Conservation (phyloP, 1,140 invertebrate species). For the Drosophila sturtevanti region DNA sequence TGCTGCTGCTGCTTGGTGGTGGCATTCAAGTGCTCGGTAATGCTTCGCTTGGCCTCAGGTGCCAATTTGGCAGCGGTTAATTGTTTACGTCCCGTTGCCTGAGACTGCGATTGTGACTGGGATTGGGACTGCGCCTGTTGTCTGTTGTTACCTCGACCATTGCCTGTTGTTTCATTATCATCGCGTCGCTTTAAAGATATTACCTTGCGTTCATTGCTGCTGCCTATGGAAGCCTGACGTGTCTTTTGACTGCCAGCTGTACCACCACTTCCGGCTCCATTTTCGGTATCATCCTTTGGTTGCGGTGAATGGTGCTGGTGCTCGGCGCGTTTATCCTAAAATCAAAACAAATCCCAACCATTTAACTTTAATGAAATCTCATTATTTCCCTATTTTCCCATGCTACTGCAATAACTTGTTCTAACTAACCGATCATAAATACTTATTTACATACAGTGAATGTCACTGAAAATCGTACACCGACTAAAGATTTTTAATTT, state of each 20-base stretch:
- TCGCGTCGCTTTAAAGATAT: slow-evolving; percentile 79
- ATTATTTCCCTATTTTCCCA: background rate
- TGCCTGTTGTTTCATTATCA: slow-evolving; percentile 44
- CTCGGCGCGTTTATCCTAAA: slow-evolving; percentile 70
- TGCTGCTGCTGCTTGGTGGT: slow-evolving; percentile 55
- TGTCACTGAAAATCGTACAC: too few species aligned
- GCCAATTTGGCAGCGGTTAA: slow-evolving; percentile 76
- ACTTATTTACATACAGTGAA: too few species aligned
- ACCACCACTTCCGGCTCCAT: background rate
- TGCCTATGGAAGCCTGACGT: slow-evolving; percentile 37
- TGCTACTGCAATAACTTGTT: too few species aligned
- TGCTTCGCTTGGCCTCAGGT: slow-evolving; percentile 76
- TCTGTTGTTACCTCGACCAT: slow-evolving; percentile 23
- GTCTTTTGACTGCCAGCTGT: slow-evolving; percentile 49
- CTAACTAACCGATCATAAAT: too few species aligned
- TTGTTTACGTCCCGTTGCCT: slow-evolving; percentile 54
- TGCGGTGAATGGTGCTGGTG: slow-evolving; percentile 58
- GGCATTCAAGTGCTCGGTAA: slow-evolving; percentile 68
- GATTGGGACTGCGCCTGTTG: slow-evolving; percentile 22
- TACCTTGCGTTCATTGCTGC: slow-evolving; percentile 71
- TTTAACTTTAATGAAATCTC: background rate
- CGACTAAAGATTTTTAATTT: too few species aligned
- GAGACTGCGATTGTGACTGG: slow-evolving; percentile 10
- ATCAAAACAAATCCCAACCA: background rate
- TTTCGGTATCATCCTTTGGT: slow-evolving; percentile 49